Conservation (phyloP, 2,797 vertebrate genomes). For the Labeo calbasu region DNA sequence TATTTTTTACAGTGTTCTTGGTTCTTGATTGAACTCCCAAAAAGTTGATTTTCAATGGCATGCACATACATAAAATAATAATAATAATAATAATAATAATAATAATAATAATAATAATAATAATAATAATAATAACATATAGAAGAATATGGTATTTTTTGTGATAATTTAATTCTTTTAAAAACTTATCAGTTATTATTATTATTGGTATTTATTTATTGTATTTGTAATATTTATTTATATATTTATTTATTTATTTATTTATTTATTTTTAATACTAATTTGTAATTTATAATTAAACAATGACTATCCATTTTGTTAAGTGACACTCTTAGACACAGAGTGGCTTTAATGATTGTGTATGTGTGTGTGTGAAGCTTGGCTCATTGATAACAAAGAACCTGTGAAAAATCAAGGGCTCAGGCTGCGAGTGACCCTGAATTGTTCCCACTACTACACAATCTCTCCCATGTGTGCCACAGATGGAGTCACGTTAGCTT, state of each 20-base stretch:
- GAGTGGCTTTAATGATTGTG: background rate
- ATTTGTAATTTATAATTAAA: background rate
- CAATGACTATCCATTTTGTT: background rate
- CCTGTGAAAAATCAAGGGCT: slow-evolving; percentile 57
- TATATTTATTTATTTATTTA: background rate
- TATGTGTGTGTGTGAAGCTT: slow-evolving; percentile 31
- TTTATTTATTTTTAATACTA: no score
- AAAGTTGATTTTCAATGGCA: background rate
- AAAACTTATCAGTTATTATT: background rate
- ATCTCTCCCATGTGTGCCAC: slow-evolving; percentile 63
- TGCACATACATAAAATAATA: no score
- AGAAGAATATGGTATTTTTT: no score
- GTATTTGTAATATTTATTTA: background rate
- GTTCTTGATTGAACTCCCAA: background rate
- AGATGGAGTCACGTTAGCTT: slow-evolving; percentile 60
- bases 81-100: no score
- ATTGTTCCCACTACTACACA: slow-evolving; percentile 60
- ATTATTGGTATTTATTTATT: background rate
- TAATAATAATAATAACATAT: no score
- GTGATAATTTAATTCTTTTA: background rate
- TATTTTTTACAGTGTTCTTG: no score
- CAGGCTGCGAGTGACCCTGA: slow-evolving; percentile 60
- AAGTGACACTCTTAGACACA: background rate
- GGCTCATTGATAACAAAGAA: slow-evolving; percentile 53
- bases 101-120: no score